Percentiles rank a stretch among this genome's conserved stretches.
These are phyloP conservation scores for Epinotia nisella DNA, from an alignment of 2,888 invertebrate genomes.

Conservation along the genomic window DNA sequence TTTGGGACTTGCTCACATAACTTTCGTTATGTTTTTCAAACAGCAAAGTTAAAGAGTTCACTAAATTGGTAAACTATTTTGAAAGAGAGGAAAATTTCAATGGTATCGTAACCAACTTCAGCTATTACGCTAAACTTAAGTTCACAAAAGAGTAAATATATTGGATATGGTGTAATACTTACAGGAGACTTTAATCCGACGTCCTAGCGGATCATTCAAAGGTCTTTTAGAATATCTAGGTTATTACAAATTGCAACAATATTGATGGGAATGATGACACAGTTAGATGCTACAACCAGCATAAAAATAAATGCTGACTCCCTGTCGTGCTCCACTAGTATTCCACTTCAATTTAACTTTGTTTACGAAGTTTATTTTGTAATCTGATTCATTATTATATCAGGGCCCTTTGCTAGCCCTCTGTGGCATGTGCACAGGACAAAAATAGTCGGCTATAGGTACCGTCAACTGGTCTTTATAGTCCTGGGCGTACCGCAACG, in stretches of 20 bases:
- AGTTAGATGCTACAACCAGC: not conserved
- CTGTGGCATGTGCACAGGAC: constrained; percentile 4
- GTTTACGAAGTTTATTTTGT: constrained; percentile 34
- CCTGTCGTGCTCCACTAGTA: not conserved
- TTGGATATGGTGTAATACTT: not conserved
- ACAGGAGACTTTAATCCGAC: not conserved
- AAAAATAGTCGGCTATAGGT: constrained; percentile 32
- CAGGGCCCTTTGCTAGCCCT: constrained; percentile 12
- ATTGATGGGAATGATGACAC: not conserved
- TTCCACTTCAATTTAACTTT: constrained; percentile 31
- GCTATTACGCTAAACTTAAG: not conserved
- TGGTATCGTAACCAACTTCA: not conserved
- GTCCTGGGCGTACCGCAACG: not conserved
- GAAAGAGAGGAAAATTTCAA: not conserved
- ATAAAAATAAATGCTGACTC: constrained; percentile 2
- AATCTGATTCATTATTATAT: constrained; percentile 38
- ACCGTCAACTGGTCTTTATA: constrained; percentile 29
- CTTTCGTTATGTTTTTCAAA: constrained; percentile 52
- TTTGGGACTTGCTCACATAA: constrained; percentile 69
- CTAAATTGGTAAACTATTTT: not conserved
- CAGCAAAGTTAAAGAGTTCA: constrained; percentile 36
- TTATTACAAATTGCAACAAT: not conserved
- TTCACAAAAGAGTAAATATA: not conserved
- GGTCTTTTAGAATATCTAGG: not conserved
- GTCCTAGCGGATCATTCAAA: not conserved